Evolutionary conservation across 2,113 vertebrate species (phyloP), one percentile per base, ranked within the genome.

Genomic region (Anolis carolinensis): DNA sequence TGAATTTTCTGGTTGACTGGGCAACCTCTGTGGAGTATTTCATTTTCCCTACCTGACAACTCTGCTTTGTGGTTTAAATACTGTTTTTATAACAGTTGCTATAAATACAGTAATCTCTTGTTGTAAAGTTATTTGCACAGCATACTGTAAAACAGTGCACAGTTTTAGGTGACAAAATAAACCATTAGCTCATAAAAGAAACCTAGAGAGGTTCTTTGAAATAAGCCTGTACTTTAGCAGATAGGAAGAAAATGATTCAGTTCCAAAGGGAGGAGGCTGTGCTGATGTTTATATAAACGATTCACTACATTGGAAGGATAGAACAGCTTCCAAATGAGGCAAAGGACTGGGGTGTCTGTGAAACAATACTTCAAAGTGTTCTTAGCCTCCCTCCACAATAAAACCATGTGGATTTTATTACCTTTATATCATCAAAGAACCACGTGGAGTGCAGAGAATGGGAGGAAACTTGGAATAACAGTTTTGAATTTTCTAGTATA

Each of bases 321-420:
- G 77, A 63, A 25, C 34, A 80, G 76, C 65, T 71, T 86, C 50
- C 84, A 59, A 63, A 48, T 79, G 76, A 63, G 55, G 80, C 73
- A 67, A 16, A 23, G 20, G n/a, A 59, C 52, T 9, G 36, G 72
- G 23, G 36, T n/a, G 59, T 59, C 14, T 59, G 55, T 16, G 36
- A 39, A 59, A 62, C 30, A 9, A 73, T 68, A 80, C 68, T 86
- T 86, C 52, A 63, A 80, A 80, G 68, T 48, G 52, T 32, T 80
- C 27, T 23, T n/a, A 21, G 27, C 21, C 63, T 23, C 34, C 18
- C 20, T 30, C 30, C 79, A 44, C 39, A 44, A 44, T 30, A 18
- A 30, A 72, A 27, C 70, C 67, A 79, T 80, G 67, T 86, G 77
- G 68, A 14, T 73, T 86, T 86, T 7, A 62, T 86, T 86, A 71